Percentiles rank a stretch among this genome's conserved stretches.
Conservation (phyloP, 2,113 vertebrate species). For the Macquaria australasica region DNA sequence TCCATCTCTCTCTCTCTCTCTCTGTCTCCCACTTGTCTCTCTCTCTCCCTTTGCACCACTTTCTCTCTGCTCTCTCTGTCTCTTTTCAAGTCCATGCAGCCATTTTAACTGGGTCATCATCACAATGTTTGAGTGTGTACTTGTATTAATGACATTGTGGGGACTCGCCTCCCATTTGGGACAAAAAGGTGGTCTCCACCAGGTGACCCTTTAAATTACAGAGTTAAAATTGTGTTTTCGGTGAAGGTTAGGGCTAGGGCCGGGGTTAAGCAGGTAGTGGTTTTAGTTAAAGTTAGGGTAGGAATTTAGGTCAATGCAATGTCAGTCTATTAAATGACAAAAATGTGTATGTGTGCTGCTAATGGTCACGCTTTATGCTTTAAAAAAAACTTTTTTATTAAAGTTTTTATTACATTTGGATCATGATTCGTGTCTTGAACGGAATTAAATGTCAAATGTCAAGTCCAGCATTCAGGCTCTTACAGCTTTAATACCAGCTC, state of each 20-base stretch:
- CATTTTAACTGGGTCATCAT: constrained; percentile 51
- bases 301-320: no score
- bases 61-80: not conserved
- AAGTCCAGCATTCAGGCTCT: not conserved
- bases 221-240: not conserved
- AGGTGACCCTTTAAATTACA: not conserved
- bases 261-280: no score
- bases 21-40: not conserved
- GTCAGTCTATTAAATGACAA: not conserved
- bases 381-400: not conserved
- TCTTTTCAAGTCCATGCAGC: constrained; percentile 21
- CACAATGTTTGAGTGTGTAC: not conserved
- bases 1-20: not conserved
- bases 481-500: not conserved
- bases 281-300: no score
- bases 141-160: not conserved
- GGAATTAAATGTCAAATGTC: not conserved
- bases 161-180: not conserved
- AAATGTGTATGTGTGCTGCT: not conserved
- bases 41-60: constrained; percentile 39
- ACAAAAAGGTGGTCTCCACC: not conserved
- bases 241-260: no score
- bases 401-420: not conserved
- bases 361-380: not conserved
- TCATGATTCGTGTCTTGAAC: not conserved